Evolutionary conservation across 2,888 invertebrate species (phyloP).

Genomic region (Temnothorax unifasciatus): DNA sequence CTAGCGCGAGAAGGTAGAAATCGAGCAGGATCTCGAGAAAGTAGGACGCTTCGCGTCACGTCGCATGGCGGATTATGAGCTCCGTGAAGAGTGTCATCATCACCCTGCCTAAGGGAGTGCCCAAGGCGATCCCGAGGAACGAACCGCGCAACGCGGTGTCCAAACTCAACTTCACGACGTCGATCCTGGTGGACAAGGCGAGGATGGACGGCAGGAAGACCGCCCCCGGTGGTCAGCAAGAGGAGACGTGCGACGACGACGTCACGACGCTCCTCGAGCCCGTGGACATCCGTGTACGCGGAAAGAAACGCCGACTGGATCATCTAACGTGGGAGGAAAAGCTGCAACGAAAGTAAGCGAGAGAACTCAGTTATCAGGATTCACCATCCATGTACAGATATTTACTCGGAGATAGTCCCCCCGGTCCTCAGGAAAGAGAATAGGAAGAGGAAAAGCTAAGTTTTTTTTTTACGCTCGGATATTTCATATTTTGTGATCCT

Average conservation of each 20-base stretch:
- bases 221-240: slow-evolving; percentile 58
- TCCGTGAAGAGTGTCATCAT: slow-evolving; percentile 83
- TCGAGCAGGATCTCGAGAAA: background rate
- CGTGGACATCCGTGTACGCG: slow-evolving; percentile 78
- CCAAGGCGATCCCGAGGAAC: slow-evolving; percentile 70
- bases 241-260: slow-evolving; percentile 74
- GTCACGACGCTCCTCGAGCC: slow-evolving; percentile 42
- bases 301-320: slow-evolving; percentile 92
- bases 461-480: background rate
- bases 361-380: background rate
- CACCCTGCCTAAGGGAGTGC: slow-evolving; percentile 82
- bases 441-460: background rate
- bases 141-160: slow-evolving; percentile 65
- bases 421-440: background rate
- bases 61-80: slow-evolving; percentile 82
- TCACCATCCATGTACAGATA: background rate
- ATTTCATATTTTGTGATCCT: background rate
- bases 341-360: slow-evolving; percentile 93
- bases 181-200: slow-evolving; percentile 77
- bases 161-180: slow-evolving; percentile 79
- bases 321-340: slow-evolving; percentile 96
- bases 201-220: slow-evolving; percentile 71
- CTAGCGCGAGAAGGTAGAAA: background rate
- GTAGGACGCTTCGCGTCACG: background rate
- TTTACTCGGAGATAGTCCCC: background rate